These are phyloP conservation scores for Puffinus mauretanicus DNA, from an alignment of 2,113 vertebrate genomes.

Conservation along the genomic window DNA sequence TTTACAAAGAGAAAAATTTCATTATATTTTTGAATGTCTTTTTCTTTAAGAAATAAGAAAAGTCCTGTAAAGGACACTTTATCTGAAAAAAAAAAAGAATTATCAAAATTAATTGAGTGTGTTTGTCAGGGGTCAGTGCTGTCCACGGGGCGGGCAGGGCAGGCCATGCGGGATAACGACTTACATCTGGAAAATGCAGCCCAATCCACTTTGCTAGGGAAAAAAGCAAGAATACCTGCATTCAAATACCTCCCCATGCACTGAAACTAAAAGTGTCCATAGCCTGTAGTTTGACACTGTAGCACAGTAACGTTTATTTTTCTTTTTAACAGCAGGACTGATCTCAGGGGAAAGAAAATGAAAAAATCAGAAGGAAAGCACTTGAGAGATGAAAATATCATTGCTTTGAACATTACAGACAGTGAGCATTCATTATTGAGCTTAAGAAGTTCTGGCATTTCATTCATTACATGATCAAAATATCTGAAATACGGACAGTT, in stretches of 20 bases:
- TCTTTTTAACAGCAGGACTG: not conserved
- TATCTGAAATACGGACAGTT: not conserved
- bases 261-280: not conserved
- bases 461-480: not conserved
- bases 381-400: not conserved
- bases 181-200: not conserved
- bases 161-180: rapidly evolving
- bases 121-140: not conserved
- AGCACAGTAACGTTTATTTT: not conserved
- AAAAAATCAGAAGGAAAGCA: not conserved
- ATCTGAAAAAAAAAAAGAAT: not conserved
- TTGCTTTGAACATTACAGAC: not conserved
- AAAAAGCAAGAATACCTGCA: not conserved
- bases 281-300: not conserved
- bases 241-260: not conserved
- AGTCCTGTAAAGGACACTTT: not conserved
- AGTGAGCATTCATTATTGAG: not conserved
- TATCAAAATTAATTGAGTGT: not conserved
- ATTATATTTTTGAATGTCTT: not conserved
- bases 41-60: not conserved
- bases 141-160: not conserved
- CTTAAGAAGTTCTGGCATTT: not conserved
- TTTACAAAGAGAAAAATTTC: not conserved
- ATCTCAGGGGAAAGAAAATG: not conserved
- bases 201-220: not conserved